phyloP scores from a whole-genome alignment of 2,888 invertebrate species.

The Glaucopsyche alexis region DNA sequence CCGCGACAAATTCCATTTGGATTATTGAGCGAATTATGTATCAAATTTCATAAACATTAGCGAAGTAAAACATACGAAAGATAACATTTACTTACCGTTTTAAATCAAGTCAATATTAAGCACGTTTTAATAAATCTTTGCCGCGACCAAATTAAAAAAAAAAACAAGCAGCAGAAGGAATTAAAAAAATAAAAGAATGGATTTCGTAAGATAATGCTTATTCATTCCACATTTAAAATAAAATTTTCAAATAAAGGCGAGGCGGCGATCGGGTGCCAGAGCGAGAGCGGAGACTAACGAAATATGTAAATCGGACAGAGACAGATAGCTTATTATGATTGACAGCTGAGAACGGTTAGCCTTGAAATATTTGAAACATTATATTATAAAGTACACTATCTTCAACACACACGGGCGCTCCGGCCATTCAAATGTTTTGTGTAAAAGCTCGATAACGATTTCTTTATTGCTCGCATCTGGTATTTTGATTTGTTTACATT shows the following conservation, averaged over 20 bases:
- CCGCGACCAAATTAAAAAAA: constrained; percentile 61
- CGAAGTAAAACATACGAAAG: constrained; percentile 22
- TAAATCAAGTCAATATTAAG: constrained; percentile 29
- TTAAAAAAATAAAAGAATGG: constrained; percentile 70
- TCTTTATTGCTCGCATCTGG: constrained; percentile 41
- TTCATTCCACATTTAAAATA: constrained; percentile 80
- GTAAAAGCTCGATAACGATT: constrained; percentile 40
- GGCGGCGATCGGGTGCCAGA: constrained; percentile 68
- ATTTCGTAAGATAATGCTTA: constrained; percentile 79
- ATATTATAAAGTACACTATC: constrained; percentile 80
- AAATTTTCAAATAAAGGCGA: constrained; percentile 78
- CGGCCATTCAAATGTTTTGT: constrained; percentile 52
- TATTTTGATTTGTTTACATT: constrained; percentile 36
- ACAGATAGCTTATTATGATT: constrained; percentile 78
- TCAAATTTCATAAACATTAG: constrained; percentile 56
- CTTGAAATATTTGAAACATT: constrained; percentile 81
- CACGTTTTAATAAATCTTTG: constrained; percentile 51
- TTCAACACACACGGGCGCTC: constrained; percentile 65
- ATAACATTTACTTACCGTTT: constrained; percentile 28
- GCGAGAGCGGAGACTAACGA: constrained; percentile 54
- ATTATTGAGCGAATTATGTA: constrained; percentile 44
- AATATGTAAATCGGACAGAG: constrained; percentile 62
- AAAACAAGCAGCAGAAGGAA: constrained; percentile 71
- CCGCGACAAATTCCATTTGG: constrained; percentile 52
- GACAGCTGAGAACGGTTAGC: constrained; percentile 80